phyloP scores from a whole-genome alignment of 1,140 invertebrate genomes.

The Hylaeus volcanicus region DNA sequence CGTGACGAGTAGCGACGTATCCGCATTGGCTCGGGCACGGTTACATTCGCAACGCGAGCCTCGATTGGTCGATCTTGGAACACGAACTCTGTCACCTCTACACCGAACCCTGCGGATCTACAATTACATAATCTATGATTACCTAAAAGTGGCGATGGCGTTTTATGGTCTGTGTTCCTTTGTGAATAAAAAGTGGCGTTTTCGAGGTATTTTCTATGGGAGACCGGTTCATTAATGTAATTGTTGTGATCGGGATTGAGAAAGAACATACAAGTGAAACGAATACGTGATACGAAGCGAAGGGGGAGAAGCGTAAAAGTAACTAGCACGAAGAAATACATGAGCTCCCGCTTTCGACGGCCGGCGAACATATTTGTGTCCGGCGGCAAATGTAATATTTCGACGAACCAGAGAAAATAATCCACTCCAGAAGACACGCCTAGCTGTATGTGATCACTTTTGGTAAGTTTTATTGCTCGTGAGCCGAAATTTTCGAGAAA shows the following conservation, averaged over 20 bases:
- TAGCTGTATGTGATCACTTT: slow-evolving; percentile 13
- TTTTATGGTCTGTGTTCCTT: slow-evolving; percentile 41
- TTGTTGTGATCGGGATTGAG: not conserved
- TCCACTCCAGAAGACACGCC: not conserved
- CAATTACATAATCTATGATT: slow-evolving; percentile 46
- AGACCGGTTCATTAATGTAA: slow-evolving; percentile 26
- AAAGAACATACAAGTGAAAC: not conserved
- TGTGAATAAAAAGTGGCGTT: slow-evolving; percentile 42
- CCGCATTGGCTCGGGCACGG: accelerated
- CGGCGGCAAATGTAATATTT: slow-evolving; percentile 45
- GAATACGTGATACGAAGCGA: not conserved
- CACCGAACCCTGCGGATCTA: slow-evolving; percentile 21
- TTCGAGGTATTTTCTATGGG: slow-evolving; percentile 34
- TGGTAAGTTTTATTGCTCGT: slow-evolving; percentile 16
- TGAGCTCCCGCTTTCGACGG: slow-evolving; percentile 24
- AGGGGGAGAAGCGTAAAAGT: slow-evolving; percentile 4
- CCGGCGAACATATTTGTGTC: slow-evolving; percentile 47
- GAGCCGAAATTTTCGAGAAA: not conserved
- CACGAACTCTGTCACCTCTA: not conserved
- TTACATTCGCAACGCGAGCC: too few species aligned
- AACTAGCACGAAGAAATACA: slow-evolving; percentile 5
- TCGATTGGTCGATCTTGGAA: slow-evolving; percentile 1
- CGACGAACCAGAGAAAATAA: slow-evolving; percentile 15
- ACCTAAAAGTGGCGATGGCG: slow-evolving; percentile 49
- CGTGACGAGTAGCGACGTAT: too few species aligned